A percentile compares a stretch with the other conserved stretches of the same genome.
Conservation (phyloP, 2,797 vertebrate species). For the Tinamus major region DNA sequence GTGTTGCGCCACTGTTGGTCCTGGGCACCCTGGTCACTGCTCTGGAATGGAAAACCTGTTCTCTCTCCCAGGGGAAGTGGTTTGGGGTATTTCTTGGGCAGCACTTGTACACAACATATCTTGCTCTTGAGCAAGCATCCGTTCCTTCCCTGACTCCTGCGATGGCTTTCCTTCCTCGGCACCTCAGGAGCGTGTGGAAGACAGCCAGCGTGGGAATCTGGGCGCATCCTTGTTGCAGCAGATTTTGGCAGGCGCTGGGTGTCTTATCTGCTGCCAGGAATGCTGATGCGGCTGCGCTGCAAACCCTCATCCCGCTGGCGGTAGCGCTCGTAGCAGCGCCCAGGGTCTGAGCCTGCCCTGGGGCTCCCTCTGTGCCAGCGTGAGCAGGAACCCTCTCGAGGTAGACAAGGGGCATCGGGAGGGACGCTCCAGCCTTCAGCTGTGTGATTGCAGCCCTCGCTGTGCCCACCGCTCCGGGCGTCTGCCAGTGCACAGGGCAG, state of each 20-base stretch:
- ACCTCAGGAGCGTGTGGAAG: neutral
- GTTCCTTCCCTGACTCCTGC: fast-evolving
- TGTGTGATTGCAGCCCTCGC: neutral
- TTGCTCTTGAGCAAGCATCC: neutral
- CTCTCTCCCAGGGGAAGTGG: neutral
- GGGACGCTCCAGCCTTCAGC: neutral
- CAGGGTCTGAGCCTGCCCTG: fast-evolving
- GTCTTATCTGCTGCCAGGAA: slow-evolving; percentile 23
- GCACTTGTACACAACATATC: fast-evolving
- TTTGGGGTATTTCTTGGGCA: neutral
- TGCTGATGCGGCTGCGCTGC: fast-evolving
- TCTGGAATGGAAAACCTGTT: neutral
- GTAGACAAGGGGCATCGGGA: neutral
- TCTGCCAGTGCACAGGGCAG: neutral
- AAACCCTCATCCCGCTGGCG: fast-evolving
- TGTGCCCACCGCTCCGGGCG: fast-evolving
- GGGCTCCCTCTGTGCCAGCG: fast-evolving
- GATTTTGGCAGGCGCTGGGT: neutral
- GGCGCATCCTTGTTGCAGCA: slow-evolving; percentile 29
- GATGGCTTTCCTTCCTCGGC: neutral
- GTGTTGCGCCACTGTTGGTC: neutral
- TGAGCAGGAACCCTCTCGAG: neutral
- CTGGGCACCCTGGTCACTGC: neutral
- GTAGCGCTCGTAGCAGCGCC: fast-evolving
- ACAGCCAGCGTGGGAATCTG: neutral